phyloP scores from a whole-genome alignment of 2,113 vertebrate species.

The Madoqua kirkii region DNA sequence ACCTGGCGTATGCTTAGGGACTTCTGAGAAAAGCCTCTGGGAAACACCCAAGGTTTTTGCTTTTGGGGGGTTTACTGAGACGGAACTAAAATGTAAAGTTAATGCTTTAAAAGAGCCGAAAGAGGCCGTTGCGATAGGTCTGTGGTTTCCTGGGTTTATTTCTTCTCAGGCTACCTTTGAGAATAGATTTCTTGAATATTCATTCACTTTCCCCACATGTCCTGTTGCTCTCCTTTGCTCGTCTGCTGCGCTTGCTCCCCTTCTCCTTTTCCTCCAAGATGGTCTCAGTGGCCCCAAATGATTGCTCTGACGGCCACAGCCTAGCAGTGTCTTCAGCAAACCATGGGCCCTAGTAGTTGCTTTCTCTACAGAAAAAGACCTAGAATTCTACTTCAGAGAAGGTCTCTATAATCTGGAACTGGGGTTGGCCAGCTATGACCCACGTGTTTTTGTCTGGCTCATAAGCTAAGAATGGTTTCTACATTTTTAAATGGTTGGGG shows the following conservation, averaged over 20 bases:
- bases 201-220: background rate
- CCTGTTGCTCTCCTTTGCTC: background rate
- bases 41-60: conserved; percentile 7
- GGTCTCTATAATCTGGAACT: background rate
- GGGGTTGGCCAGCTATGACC: background rate
- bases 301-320: too few species aligned
- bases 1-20: background rate
- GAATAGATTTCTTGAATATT: background rate
- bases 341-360: background rate
- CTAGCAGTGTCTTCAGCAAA: background rate
- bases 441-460: background rate
- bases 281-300: background rate
- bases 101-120: background rate
- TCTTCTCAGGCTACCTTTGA: background rate
- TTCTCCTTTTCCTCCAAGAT: background rate
- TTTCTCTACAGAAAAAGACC: background rate
- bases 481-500: background rate
- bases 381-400: background rate
- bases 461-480: background rate
- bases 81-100: background rate
- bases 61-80: background rate
- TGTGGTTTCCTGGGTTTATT: background rate
- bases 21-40: conserved; percentile 26
- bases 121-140: background rate
- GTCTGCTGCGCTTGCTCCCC: too few species aligned